Evolutionary conservation across 2,113 vertebrate genomes (phyloP).

Genomic region (Chinchilla lanigera): DNA sequence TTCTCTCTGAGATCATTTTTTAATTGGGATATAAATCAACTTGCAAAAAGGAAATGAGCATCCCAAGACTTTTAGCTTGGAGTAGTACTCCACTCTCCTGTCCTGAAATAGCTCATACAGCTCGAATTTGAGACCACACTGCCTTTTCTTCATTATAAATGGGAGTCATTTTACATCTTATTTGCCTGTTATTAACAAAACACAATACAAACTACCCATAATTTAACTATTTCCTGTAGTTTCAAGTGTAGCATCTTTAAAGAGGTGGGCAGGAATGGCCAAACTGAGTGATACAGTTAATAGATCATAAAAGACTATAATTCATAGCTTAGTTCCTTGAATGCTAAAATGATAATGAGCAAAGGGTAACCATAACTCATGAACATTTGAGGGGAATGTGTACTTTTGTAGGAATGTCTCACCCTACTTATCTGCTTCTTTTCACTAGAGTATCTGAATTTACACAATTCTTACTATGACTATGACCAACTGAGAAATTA

Average conservation of each 20-base stretch:
- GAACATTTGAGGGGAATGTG: neutral
- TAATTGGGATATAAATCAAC: neutral
- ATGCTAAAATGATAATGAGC: neutral
- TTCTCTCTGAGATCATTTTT: neutral
- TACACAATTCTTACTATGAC: neutral
- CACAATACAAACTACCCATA: neutral
- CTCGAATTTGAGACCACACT: neutral
- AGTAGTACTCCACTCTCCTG: neutral
- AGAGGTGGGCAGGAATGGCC: neutral
- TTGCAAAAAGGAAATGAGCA: constrained; percentile 49
- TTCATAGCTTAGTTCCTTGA: neutral
- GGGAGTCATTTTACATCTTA: neutral
- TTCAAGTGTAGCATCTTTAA: neutral
- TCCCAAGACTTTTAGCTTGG: neutral
- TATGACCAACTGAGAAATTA: neutral
- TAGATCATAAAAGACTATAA: neutral
- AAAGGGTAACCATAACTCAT: neutral
- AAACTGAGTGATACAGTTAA: neutral
- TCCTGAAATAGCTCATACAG: neutral
- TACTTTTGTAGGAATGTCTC: neutral
- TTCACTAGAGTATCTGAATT: neutral
- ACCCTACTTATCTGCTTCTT: neutral
- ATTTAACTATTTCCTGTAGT: constrained; percentile 27
- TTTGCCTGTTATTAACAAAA: constrained; percentile 25
- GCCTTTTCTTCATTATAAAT: constrained; percentile 3